Conservation (phyloP, 2,888 invertebrate genomes). For the Eupithecia pulchellata region DNA sequence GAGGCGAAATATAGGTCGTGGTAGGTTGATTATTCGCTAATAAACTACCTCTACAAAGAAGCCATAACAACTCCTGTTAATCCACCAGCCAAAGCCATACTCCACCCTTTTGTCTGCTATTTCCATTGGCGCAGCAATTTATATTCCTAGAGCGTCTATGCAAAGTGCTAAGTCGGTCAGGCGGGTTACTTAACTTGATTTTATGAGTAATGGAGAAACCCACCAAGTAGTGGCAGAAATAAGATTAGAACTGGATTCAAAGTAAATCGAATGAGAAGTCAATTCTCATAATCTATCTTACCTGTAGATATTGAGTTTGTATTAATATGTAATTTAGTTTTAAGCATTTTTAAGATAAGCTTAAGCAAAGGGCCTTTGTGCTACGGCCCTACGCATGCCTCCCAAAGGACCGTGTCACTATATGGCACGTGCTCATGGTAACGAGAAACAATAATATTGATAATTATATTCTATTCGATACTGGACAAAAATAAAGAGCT, state of each 20-base stretch:
- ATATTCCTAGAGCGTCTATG: slow-evolving; percentile 30
- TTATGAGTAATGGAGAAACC: slow-evolving; percentile 8
- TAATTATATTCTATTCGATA: no score
- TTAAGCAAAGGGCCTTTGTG: no score
- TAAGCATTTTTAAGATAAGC: no score
- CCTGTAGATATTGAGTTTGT: no score
- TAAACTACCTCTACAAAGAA: background rate
- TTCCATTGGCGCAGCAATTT: slow-evolving; percentile 25
- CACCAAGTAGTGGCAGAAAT: background rate
- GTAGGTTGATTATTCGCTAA: background rate
- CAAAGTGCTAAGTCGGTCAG: slow-evolving; percentile 22
- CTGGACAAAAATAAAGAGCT: no score
- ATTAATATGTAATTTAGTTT: no score
- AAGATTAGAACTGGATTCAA: background rate
- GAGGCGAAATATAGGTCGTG: background rate
- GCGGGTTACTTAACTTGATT: slow-evolving; percentile 10
- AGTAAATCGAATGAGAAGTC: background rate
- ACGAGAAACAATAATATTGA: no score
- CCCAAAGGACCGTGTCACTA: no score
- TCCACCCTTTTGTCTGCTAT: slow-evolving; percentile 19
- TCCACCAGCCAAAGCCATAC: slow-evolving; percentile 4
- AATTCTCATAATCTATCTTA: no score
- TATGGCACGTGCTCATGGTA: no score
- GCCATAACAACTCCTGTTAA: background rate
- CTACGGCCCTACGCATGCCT: no score